Evolutionary conservation across 1,140 invertebrate genomes (phyloP).

Genomic region (Drosophila fuyamai): DNA sequence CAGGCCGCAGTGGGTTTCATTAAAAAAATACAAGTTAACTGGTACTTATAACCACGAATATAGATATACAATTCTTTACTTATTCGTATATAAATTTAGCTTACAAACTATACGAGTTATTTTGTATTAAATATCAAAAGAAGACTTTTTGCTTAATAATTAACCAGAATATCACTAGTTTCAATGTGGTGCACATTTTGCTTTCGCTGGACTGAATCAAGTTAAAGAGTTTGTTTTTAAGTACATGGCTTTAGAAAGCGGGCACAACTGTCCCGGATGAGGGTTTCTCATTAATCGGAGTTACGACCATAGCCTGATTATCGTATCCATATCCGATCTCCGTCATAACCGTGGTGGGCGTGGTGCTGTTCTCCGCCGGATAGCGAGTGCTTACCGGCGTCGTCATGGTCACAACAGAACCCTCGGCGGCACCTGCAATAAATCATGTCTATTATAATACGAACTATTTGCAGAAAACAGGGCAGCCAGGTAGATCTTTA

Average conservation of each 20-base stretch:
- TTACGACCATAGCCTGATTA: slow-evolving; percentile 79
- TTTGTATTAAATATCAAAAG: slow-evolving; percentile 6
- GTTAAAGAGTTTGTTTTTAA: background rate
- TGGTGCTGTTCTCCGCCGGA: slow-evolving; percentile 81
- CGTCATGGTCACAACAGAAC: slow-evolving; percentile 75
- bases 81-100: background rate
- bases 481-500: slow-evolving; percentile 54
- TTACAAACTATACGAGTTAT: background rate
- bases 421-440: slow-evolving; percentile 69
- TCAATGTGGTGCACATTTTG: slow-evolving; percentile 75
- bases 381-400: slow-evolving; percentile 81
- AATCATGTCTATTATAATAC: slow-evolving; percentile 18
- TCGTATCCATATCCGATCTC: slow-evolving; percentile 80
- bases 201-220: slow-evolving; percentile 23
- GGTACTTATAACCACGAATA: background rate
- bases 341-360: slow-evolving; percentile 68
- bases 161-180: slow-evolving; percentile 63
- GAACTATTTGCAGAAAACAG: background rate
- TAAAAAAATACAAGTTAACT: background rate
- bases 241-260: slow-evolving; percentile 55
- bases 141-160: slow-evolving; percentile 23
- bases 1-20: slow-evolving; percentile 1
- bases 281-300: slow-evolving; percentile 75
- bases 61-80: background rate
- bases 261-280: slow-evolving; percentile 15